A percentile compares a stretch with the other conserved stretches of the same genome.
Evolutionary conservation across 2,113 vertebrate genomes (phyloP).

Genomic region (Elachura formosa): DNA sequence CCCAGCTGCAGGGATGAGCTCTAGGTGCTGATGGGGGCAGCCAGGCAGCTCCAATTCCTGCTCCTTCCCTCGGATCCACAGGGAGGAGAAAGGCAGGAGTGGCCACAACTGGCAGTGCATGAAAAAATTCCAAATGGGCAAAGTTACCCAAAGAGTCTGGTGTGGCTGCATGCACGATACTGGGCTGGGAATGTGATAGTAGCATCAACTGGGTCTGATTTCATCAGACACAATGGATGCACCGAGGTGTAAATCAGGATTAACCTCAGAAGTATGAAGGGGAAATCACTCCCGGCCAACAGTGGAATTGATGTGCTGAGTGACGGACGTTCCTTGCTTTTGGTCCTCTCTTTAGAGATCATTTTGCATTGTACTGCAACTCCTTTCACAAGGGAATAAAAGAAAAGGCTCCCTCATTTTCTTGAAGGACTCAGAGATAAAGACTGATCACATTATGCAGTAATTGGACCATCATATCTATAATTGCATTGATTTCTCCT

Average conservation of each 20-base stretch:
- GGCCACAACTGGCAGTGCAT: fast-evolving
- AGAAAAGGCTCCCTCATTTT: conserved; percentile 17
- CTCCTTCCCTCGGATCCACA: neutral
- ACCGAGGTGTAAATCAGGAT: neutral
- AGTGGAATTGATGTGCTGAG: neutral
- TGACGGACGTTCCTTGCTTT: neutral
- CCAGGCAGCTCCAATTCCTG: neutral
- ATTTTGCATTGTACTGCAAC: neutral
- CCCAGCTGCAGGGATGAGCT: neutral
- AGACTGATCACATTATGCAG: conserved; percentile 23
- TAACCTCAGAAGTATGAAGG: neutral
- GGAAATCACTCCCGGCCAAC: neutral
- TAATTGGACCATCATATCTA: conserved; percentile 59
- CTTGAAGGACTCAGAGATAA: conserved; percentile 49
- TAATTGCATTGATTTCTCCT: conserved; percentile 63
- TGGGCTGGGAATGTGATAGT: neutral
- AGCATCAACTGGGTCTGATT: neutral
- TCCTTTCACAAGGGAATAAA: neutral
- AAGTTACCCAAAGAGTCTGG: neutral
- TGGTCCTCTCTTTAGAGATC: neutral
- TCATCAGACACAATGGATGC: neutral
- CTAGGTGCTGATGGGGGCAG: neutral
- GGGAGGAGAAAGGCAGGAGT: neutral
- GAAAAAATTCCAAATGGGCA: fast-evolving
- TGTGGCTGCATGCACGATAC: neutral